Conservation (phyloP, 2,797 vertebrate genomes). For the Diplodus puntazzo region DNA sequence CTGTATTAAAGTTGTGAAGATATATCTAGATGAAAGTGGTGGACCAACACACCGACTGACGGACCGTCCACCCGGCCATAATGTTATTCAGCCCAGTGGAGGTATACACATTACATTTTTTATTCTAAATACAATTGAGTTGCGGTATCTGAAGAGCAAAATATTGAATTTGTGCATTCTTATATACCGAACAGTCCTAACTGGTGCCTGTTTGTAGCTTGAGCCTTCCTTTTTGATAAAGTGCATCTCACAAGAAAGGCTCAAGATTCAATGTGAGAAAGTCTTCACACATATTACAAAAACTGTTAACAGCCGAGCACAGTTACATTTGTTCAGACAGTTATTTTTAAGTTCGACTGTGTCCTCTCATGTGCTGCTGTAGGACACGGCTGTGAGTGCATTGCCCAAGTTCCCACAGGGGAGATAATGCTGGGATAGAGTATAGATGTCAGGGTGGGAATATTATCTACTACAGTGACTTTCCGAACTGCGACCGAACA, state of each 20-base stretch:
- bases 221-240: background rate
- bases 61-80: too few species aligned
- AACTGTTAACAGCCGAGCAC: slow-evolving; percentile 40
- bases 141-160: background rate
- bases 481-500: slow-evolving; percentile 3
- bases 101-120: too few species aligned
- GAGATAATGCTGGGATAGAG: background rate
- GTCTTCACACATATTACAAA: slow-evolving; percentile 53
- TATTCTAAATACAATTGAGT: background rate
- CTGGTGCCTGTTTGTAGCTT: slow-evolving; percentile 13
- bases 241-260: slow-evolving; percentile 20
- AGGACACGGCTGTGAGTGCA: slow-evolving; percentile 26
- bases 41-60: background rate
- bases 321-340: slow-evolving; percentile 36
- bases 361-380: slow-evolving; percentile 30
- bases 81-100: background rate
- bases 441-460: background rate
- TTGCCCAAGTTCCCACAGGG: slow-evolving; percentile 17
- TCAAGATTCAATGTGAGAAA: slow-evolving; percentile 27
- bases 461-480: background rate
- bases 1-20: background rate
- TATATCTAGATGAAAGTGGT: background rate
- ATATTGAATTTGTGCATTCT: background rate
- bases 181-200: background rate
- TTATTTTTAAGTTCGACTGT: slow-evolving; percentile 44